Evolutionary conservation across 2,888 invertebrate species (phyloP).

Genomic region (Leptinotarsa peninsularis): DNA sequence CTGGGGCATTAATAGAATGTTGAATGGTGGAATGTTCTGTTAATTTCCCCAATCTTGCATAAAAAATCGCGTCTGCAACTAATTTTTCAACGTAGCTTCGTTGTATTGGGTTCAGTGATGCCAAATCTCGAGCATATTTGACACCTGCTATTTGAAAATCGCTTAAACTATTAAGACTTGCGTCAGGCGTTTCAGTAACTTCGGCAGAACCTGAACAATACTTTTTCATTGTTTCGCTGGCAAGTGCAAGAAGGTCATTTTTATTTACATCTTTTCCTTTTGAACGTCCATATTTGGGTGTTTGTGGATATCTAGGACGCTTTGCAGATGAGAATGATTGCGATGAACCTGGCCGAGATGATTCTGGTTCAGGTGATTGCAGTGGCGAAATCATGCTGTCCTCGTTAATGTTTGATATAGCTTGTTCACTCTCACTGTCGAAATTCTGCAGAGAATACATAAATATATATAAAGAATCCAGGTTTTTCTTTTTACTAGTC

Average conservation of each 20-base stretch:
- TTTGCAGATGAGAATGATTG: conserved; percentile 12
- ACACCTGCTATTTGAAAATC: conserved; percentile 1
- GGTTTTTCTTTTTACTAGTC: neutral
- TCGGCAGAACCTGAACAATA: conserved; percentile 10
- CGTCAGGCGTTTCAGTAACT: neutral
- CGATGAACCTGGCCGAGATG: conserved; percentile 22
- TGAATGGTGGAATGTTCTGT: conserved; percentile 1
- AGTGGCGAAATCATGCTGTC: conserved; percentile 22
- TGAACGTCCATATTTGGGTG: conserved; percentile 24
- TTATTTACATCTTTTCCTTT: conserved; percentile 14
- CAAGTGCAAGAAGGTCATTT: conserved; percentile 18
- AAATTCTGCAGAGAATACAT: neutral
- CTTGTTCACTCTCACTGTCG: conserved; percentile 11
- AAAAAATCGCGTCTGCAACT: conserved; percentile 1
- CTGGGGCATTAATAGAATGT: neutral
- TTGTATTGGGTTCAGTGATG: conserved; percentile 1
- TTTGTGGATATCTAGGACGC: conserved; percentile 21
- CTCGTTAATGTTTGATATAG: conserved; percentile 20
- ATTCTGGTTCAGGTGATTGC: conserved; percentile 24
- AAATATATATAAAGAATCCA: neutral
- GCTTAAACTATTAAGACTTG: conserved; percentile 1
- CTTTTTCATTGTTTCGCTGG: conserved; percentile 22
- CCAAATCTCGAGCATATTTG: neutral
- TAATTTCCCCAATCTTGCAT: neutral
- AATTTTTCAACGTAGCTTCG: neutral